Conservation (phyloP, 2,888 invertebrate genomes). For the Didymodactylos carnosus region DNA sequence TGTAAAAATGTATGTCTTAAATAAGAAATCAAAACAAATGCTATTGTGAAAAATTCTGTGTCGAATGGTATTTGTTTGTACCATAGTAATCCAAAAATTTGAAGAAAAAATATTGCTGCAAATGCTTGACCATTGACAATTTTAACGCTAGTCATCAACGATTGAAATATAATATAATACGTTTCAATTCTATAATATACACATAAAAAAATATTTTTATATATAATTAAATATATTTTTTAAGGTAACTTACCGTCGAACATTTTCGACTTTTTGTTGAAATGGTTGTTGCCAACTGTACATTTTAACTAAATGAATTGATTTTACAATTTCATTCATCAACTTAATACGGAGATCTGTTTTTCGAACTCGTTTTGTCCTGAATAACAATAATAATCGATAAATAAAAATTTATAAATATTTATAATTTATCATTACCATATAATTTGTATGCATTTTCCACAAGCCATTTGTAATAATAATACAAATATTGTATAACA, state of each 20-base stretch:
- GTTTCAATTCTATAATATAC: neutral
- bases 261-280: conserved; percentile 54
- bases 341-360: conserved; percentile 73
- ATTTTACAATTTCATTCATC: conserved; percentile 80
- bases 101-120: neutral
- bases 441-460: neutral
- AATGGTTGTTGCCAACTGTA: conserved; percentile 84
- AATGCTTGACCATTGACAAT: neutral
- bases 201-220: neutral
- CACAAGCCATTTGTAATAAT: neutral
- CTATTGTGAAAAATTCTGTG: neutral
- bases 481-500: neutral
- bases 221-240: neutral
- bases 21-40: neutral
- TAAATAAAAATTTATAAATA: neutral
- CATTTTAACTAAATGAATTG: conserved; percentile 88
- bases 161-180: neutral
- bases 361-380: conserved; percentile 57
- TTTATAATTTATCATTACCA: neutral
- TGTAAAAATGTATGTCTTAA: neutral
- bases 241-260: conserved; percentile 45
- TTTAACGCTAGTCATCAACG: neutral
- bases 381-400: conserved; percentile 28
- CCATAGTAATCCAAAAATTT: neutral
- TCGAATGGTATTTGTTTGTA: neutral